Evolutionary conservation across 2,113 vertebrate species (phyloP), one percentile per base, ranked within the genome.

Genomic region (Dermatemys mawii): DNA sequence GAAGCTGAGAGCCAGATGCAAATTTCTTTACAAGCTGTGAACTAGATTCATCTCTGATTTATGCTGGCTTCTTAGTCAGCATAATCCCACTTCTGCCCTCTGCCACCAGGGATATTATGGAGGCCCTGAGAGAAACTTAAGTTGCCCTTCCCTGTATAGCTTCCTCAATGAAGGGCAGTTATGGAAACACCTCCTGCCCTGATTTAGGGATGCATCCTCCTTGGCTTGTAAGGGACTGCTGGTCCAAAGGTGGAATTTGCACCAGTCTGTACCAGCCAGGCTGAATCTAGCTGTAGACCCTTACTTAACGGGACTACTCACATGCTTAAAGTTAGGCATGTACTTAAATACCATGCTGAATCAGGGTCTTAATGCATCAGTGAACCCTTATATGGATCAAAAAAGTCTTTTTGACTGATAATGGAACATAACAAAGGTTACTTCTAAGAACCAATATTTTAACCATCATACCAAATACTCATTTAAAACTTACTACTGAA

Each of bases 401-500:
- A 9, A 81, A 73, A 27, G 2, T n/a, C 27, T 90, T 83, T 70
- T 63, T 84, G 12, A 83, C 70, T 87, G 85, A 76, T 87, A 83
- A 32, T 75, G 24, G 24, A 78, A n/a, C 0, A 73, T 81, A 80
- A 49, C 32, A 35, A 85, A 3, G 11, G 17, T 76, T 83, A 49
- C 22, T 91, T 91, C 29, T 89, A 79, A 93, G 60, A 89, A n/a
- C 9, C 38, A n/a, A 16, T 53, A 84, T 32, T 67, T 95, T 19
- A 91, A 89, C 3, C 29, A 86, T 17, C 83, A 81, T 94, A 60
- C 70, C 44, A 89, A 86, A 89, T 84, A 4, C 3, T 92, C 3
- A 41, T 86, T 92, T 78, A 88, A 93, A 97, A 88, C 8, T 6
- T 82, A 90, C 81, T n/a, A 12, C 26, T 87, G 24, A 80, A 89